phyloP scores from a whole-genome alignment of 1,140 invertebrate genomes.

The Lucilia sericata region DNA sequence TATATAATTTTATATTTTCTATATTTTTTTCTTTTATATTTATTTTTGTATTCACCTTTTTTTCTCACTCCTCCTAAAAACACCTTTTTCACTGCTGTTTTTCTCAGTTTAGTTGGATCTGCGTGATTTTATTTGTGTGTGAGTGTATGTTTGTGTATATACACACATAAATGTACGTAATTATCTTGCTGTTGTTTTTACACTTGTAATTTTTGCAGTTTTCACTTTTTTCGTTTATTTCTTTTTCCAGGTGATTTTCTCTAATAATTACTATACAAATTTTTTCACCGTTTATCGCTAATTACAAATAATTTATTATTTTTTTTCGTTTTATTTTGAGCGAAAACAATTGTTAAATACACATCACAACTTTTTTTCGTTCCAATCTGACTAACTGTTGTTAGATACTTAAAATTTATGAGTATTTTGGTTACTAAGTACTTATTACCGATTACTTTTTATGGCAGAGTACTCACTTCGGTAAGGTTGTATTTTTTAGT shows the following conservation, averaged over 20 bases:
- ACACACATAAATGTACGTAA: not conserved
- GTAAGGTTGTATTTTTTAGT: too few species aligned
- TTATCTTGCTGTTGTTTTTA: not conserved
- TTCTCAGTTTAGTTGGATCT: constrained; percentile 6
- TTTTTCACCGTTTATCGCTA: not conserved
- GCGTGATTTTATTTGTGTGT: not conserved
- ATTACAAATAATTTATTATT: not conserved
- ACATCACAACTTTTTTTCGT: constrained; percentile 27
- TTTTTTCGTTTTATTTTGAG: not conserved
- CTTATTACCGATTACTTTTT: not conserved
- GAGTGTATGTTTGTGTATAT: constrained; percentile 12
- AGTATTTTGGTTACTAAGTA: not conserved
- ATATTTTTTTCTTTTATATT: not conserved
- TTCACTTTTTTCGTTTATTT: not conserved
- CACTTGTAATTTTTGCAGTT: not conserved
- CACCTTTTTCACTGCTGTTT: not conserved
- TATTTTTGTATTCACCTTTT: constrained; percentile 17
- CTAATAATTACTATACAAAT: not conserved
- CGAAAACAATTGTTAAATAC: constrained; percentile 10
- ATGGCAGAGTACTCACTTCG: too few species aligned
- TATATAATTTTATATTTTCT: not conserved
- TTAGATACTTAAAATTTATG: too few species aligned
- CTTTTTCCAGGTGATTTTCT: not conserved
- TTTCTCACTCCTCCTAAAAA: constrained; percentile 5
- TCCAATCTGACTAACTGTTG: constrained; percentile 17